A percentile compares a stretch with the other conserved stretches of the same genome.
These are phyloP conservation scores for Sebastes melanostomus DNA, from an alignment of 2,797 vertebrate species.

Conservation along the genomic window DNA sequence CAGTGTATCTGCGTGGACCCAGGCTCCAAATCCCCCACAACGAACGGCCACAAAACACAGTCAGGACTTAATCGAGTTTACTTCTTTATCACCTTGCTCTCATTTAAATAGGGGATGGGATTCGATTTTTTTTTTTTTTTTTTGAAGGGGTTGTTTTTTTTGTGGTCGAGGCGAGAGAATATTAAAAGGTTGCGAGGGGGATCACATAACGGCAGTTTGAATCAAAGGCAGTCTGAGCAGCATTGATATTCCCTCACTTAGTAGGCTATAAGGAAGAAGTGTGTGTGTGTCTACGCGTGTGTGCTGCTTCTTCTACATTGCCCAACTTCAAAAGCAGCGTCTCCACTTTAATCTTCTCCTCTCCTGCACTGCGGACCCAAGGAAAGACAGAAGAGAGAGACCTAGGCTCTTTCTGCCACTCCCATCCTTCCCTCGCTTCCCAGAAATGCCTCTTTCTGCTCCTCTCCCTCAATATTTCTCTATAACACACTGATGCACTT, in stretches of 20 bases:
- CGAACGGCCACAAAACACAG: constrained; percentile 38
- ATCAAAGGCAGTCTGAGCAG: constrained; percentile 64
- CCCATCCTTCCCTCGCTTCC: constrained; percentile 43
- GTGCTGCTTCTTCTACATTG: constrained; percentile 52
- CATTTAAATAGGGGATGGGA: constrained; percentile 43
- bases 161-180: constrained; percentile 19
- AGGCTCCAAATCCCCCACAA: constrained; percentile 55
- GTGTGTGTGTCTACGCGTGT: constrained; percentile 14
- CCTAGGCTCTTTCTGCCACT: constrained; percentile 50
- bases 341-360: constrained; percentile 79
- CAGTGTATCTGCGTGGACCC: constrained; percentile 44
- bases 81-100: constrained; percentile 52
- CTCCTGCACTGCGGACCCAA: constrained; percentile 70
- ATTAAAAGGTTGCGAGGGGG: constrained; percentile 47
- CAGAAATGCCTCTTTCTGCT: constrained; percentile 25
- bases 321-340: constrained; percentile 77
- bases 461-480: constrained; percentile 2
- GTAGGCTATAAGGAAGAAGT: constrained; percentile 36
- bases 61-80: constrained; percentile 56
- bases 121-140: neutral
- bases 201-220: constrained; percentile 61
- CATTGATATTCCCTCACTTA: constrained; percentile 67
- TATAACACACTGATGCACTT: neutral
- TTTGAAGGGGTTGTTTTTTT: neutral
- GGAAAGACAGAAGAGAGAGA: constrained; percentile 65